Evolutionary conservation across 2,113 vertebrate genomes (phyloP).

Genomic region (Epinephelus moara): DNA sequence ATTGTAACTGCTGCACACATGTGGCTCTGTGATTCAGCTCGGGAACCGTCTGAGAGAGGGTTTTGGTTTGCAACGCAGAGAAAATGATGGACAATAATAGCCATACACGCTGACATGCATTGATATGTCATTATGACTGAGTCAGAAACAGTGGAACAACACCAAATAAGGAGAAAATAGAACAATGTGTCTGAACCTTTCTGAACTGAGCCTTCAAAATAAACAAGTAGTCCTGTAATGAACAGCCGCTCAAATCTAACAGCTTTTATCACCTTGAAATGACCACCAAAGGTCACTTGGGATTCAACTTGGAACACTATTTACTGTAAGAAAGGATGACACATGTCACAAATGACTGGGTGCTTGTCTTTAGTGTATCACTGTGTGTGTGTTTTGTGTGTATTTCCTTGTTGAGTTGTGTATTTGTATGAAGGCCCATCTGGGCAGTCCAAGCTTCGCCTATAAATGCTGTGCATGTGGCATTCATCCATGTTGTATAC

Average conservation of each 20-base stretch:
- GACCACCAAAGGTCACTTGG: neutral
- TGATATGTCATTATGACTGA: slow-evolving; percentile 28
- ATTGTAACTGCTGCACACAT: slow-evolving; percentile 42
- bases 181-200: neutral
- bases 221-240: neutral
- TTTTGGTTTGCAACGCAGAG: slow-evolving; percentile 24
- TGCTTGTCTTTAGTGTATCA: neutral
- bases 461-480: neutral
- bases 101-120: neutral
- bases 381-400: neutral
- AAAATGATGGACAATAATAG: slow-evolving; percentile 14
- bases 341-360: neutral
- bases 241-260: neutral
- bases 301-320: neutral
- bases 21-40: slow-evolving; percentile 65
- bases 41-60: slow-evolving; percentile 2
- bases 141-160: slow-evolving; percentile 10
- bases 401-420: neutral
- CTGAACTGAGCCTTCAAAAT: neutral
- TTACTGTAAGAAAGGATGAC: neutral
- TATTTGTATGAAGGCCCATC: neutral
- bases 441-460: neutral
- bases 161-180: slow-evolving; percentile 31
- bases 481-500: neutral
- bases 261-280: neutral